phyloP scores from a whole-genome alignment of 2,797 vertebrate species.

The Vespertilio murinus region DNA sequence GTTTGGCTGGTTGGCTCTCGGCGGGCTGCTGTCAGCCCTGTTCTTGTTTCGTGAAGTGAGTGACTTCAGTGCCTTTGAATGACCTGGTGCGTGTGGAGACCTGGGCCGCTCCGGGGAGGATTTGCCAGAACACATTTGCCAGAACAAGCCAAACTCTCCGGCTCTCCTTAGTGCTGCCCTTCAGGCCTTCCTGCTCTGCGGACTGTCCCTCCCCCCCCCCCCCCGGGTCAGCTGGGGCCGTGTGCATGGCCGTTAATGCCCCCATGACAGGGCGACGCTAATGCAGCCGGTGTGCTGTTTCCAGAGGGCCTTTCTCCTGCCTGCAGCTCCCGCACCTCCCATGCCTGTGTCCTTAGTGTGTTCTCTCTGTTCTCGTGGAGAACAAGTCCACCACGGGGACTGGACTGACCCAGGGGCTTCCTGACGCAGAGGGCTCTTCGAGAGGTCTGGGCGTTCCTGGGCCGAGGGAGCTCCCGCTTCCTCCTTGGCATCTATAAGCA shows the following conservation, averaged over 20 bases:
- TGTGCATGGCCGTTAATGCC: constrained; percentile 67
- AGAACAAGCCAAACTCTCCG: not conserved
- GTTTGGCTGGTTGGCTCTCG: not conserved
- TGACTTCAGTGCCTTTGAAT: not conserved
- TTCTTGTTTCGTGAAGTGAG: not conserved
- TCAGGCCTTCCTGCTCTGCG: not conserved
- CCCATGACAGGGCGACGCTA: constrained; percentile 26
- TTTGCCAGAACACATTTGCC: not conserved
- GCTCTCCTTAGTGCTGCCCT: not conserved
- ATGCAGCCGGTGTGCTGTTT: constrained; percentile 77
- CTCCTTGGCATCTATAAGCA: not conserved
- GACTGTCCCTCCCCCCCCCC: constrained; percentile 50
- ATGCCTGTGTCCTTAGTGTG: not conserved
- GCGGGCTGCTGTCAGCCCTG: not conserved
- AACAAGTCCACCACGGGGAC: not conserved
- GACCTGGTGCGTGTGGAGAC: not conserved
- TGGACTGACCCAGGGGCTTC: not conserved
- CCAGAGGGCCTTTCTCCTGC: constrained; percentile 74
- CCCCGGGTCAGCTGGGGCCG: constrained; percentile 83
- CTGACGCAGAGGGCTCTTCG: not conserved
- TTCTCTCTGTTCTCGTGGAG: not conserved
- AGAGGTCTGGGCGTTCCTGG: too few species aligned
- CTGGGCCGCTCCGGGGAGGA: too few species aligned
- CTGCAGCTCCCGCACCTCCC: constrained; percentile 55
- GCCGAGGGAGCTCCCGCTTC: not conserved